phyloP scores from a whole-genome alignment of 2,113 vertebrate genomes.

The Entomyzon cyanotis region DNA sequence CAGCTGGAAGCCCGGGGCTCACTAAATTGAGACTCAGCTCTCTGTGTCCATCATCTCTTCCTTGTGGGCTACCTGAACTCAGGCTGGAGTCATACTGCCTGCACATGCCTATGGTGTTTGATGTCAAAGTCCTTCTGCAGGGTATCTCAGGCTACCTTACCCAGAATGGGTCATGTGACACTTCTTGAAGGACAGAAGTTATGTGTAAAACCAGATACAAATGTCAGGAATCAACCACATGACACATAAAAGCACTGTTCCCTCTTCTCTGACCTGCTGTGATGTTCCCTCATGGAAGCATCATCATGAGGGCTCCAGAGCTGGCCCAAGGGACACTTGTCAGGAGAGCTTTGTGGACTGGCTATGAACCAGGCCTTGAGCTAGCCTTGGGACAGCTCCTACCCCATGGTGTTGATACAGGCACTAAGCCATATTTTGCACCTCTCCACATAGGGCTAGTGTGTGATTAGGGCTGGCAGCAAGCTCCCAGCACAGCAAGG shows the following conservation, averaged over 20 bases:
- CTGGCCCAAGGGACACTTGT: not conserved
- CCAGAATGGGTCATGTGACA: not conserved
- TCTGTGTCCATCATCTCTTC: not conserved
- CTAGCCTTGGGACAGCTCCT: not conserved
- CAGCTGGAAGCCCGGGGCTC: not conserved
- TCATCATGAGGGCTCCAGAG: not conserved
- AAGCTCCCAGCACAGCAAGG: not conserved
- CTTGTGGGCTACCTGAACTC: not conserved
- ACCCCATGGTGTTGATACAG: not conserved
- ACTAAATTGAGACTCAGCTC: not conserved
- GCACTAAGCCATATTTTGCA: not conserved
- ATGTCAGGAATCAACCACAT: not conserved
- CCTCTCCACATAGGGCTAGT: not conserved
- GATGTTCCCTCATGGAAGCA: not conserved
- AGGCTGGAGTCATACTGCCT: not conserved
- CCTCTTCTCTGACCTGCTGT: not conserved
- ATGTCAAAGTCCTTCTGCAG: not conserved
- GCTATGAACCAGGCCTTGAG: not conserved
- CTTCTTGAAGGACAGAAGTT: not conserved
- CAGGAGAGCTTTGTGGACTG: not conserved
- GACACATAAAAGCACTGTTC: fast-evolving
- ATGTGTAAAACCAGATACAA: not conserved
- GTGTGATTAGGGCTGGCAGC: not conserved
- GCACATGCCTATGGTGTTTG: not conserved
- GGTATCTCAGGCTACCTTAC: not conserved